Base-by-base conservation (phyloP, 1,140 invertebrate species). In the Babylonia areolata region DNA sequence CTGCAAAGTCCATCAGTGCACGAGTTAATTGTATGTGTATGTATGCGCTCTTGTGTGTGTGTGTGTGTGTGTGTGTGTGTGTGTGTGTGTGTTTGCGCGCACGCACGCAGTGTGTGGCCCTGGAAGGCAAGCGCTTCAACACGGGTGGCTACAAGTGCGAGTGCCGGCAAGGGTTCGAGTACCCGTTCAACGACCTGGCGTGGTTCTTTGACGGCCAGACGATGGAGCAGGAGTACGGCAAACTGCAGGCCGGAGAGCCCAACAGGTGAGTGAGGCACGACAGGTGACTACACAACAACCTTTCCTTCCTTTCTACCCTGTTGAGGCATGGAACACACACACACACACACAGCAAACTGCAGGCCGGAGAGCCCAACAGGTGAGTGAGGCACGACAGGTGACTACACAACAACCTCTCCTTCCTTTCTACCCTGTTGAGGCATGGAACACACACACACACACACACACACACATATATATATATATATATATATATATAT, bases 121-220 rank as follows among this genome's bases (percentile, higher is more conserved):
- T 99, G 87, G 96, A 97, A 89, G 98, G 98, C 28, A 96, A 98
- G 93, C 88, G 87, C 35, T 93, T 91, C 85, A 86, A 73, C 3
- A 89, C 90, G 17, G 98, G 98, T 81, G 98, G 98, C n/a, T 99
- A 99, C 95, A 99, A 99, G 95, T 99, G 99, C 94, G 98, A 99
- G 93, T 99, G 98, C 93, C 96, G 97, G 82, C 98, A 99, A 95
- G 98, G 98, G 39, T 99, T 96, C 92, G 99, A 99, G 93, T 99
- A 99, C 95, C 98, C 98, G 0, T 99, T 98, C 93, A 98, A 99
- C 95, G 98, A 98, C 97, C 90, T 99, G 97, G 5, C 90, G 33
- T 94, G 93, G 93, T 99, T 99, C 94, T 99, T 97, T 93, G 98
- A 99, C 94, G 98, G 98, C 0, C 98, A 99, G 95, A 95, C 98